Conservation (phyloP, 2,797 vertebrate species). For the Percopsis omiscomaycus region DNA sequence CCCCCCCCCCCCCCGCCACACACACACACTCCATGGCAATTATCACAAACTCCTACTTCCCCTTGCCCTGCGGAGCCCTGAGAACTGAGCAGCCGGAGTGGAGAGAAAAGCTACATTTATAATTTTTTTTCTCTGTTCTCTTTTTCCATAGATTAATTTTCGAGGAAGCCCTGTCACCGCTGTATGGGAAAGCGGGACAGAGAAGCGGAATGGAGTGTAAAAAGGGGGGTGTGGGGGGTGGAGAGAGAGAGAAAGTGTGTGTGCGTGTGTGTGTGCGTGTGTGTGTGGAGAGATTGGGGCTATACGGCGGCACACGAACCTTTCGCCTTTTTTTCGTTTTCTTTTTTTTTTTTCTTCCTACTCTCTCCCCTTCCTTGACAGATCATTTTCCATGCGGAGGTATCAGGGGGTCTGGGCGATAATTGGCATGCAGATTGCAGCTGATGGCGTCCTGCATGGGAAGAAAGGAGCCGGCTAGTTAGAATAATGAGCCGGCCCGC, state of each 20-base stretch:
- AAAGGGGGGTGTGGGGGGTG: not conserved
- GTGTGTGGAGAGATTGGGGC: slow-evolving; percentile 71
- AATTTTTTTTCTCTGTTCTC: slow-evolving; percentile 74
- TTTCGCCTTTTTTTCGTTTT: slow-evolving; percentile 53
- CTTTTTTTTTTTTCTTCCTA: slow-evolving; percentile 54
- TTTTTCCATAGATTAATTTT: slow-evolving; percentile 86
- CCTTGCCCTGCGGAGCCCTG: slow-evolving; percentile 78
- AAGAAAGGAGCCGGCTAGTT: slow-evolving; percentile 92
- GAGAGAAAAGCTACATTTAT: slow-evolving; percentile 85
- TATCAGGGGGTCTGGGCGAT: slow-evolving; percentile 98
- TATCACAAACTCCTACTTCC: slow-evolving; percentile 82
- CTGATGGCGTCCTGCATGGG: slow-evolving; percentile 90
- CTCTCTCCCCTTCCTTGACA: slow-evolving; percentile 75
- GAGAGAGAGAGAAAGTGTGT: slow-evolving; percentile 30
- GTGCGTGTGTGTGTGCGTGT: slow-evolving; percentile 18
- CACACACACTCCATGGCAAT: slow-evolving; percentile 73
- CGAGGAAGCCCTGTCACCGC: slow-evolving; percentile 82
- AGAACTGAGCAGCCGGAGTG: slow-evolving; percentile 75
- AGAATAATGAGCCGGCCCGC: slow-evolving; percentile 94
- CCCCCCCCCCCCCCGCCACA: slow-evolving; percentile 1
- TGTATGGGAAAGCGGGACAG: slow-evolving; percentile 68
- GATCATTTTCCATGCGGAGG: slow-evolving; percentile 96
- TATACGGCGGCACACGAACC: not conserved
- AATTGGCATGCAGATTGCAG: slow-evolving; percentile 99
- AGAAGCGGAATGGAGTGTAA: slow-evolving; percentile 59